Conservation (phyloP, 1,140 invertebrate species). For the Drosophila sturtevanti region DNA sequence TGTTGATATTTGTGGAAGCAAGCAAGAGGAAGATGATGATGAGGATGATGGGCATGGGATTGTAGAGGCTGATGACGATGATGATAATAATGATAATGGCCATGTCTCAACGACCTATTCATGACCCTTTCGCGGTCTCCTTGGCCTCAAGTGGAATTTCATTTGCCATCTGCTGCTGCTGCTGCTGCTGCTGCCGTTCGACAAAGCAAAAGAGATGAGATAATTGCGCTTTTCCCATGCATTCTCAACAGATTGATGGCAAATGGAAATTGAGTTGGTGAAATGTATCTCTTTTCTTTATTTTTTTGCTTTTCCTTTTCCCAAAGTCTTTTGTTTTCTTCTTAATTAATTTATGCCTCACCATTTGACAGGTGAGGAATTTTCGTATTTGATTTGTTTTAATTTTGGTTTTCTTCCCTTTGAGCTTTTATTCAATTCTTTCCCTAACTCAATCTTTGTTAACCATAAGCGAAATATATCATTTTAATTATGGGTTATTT, state of each 20-base stretch:
- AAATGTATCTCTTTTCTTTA: slow-evolving; percentile 36
- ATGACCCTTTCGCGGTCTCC: slow-evolving; percentile 68
- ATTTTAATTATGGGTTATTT: slow-evolving; percentile 47
- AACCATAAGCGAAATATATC: slow-evolving; percentile 47
- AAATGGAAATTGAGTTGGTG: slow-evolving; percentile 67
- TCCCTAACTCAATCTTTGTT: neutral
- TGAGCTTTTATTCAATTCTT: slow-evolving; percentile 11
- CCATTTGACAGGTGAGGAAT: slow-evolving; percentile 54
- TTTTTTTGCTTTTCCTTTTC: slow-evolving; percentile 12
- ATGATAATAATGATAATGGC: slow-evolving; percentile 59
- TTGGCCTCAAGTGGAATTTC: slow-evolving; percentile 56
- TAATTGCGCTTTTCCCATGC: slow-evolving; percentile 74
- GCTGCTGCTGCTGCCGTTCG: slow-evolving; percentile 39
- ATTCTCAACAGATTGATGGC: slow-evolving; percentile 64
- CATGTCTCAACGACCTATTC: slow-evolving; percentile 74
- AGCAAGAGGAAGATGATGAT: slow-evolving; percentile 6
- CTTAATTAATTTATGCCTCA: slow-evolving; percentile 65
- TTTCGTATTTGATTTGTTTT: slow-evolving; percentile 48
- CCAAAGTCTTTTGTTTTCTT: slow-evolving; percentile 5
- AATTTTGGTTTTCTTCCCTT: slow-evolving; percentile 59
- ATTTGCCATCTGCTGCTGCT: slow-evolving; percentile 35
- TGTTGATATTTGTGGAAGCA: slow-evolving; percentile 61
- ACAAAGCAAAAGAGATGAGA: slow-evolving; percentile 53
- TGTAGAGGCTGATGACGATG: neutral
- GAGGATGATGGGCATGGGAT: slow-evolving; percentile 33